Conservation (phyloP, 2,888 invertebrate genomes). For the Drosophila recens region DNA sequence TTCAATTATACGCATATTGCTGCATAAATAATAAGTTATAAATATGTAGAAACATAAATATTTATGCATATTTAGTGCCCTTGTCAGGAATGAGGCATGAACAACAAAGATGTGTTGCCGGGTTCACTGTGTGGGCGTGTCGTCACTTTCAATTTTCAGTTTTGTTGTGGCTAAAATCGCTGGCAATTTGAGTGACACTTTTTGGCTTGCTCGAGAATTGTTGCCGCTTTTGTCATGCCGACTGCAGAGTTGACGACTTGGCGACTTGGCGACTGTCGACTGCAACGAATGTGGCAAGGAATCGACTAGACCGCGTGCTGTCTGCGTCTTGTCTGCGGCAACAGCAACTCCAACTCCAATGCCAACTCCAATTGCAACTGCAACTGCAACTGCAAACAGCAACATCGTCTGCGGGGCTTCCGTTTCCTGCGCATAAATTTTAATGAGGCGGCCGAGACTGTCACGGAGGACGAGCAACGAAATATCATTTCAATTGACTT, state of each 20-base stretch:
- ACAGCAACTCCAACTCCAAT: conserved; percentile 29
- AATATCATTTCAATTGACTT: conserved; percentile 52
- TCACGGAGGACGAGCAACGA: conserved; percentile 25
- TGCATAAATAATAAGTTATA: conserved; percentile 4
- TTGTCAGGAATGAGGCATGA: conserved; percentile 15
- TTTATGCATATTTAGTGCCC: too few species aligned
- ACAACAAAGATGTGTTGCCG: conserved; percentile 65
- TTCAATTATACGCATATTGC: conserved; percentile 20
- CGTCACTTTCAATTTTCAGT: conserved; percentile 68
- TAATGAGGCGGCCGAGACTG: conserved; percentile 53
- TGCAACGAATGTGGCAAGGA: conserved; percentile 44
- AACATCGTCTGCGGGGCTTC: conserved; percentile 67
- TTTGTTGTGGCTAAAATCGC: conserved; percentile 27
- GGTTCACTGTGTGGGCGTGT: too few species aligned
- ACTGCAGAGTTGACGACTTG: conserved; percentile 60
- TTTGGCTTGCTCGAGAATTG: conserved; percentile 4
- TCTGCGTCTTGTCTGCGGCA: conserved; percentile 52
- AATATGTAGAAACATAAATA: too few species aligned
- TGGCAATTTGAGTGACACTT: conserved; percentile 65
- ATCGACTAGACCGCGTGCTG: conserved; percentile 29
- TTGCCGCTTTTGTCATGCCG: conserved; percentile 61
- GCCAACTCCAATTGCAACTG: conserved; percentile 26
- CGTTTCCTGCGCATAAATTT: conserved; percentile 81
- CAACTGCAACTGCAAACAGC: conserved; percentile 2
- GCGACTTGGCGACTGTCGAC: conserved; percentile 63